Percentiles rank a stretch among this genome's conserved stretches.
Evolutionary conservation across 1,140 invertebrate species (phyloP).

Genomic region (Drosophila bipectinata): DNA sequence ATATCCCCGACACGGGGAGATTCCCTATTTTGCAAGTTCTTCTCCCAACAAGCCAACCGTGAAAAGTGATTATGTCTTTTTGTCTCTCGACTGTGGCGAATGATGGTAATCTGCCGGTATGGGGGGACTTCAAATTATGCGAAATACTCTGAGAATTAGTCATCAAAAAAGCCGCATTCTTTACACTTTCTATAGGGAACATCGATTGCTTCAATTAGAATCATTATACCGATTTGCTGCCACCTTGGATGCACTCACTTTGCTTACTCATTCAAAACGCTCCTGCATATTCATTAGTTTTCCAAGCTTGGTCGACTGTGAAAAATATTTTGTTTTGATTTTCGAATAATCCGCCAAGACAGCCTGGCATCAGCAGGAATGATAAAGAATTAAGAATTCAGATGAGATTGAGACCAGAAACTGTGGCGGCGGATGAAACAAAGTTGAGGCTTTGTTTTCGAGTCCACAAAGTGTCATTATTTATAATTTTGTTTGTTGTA

Average conservation of each 20-base stretch:
- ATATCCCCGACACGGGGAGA: neutral
- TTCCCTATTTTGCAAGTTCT: neutral
- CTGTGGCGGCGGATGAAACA: constrained; percentile 34
- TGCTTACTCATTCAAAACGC: constrained; percentile 47
- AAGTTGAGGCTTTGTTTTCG: constrained; percentile 31
- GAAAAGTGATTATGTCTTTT: neutral
- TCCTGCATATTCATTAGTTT: constrained; percentile 67
- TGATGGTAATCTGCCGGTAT: neutral
- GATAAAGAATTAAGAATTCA: constrained; percentile 11
- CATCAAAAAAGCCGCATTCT: constrained; percentile 8
- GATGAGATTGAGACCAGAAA: constrained; percentile 6
- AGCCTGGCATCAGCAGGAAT: constrained; percentile 32
- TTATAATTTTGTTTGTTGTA: constrained; percentile 19
- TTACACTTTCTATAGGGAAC: constrained; percentile 3
- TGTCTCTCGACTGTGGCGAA: neutral
- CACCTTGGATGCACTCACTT: constrained; percentile 40
- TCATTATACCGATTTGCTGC: constrained; percentile 36
- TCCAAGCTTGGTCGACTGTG: constrained; percentile 47
- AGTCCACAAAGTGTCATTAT: constrained; percentile 21
- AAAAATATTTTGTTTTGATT: constrained; percentile 49
- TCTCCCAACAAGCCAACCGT: neutral
- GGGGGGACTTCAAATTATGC: neutral
- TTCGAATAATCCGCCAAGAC: constrained; percentile 36
- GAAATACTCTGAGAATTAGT: constrained; percentile 14
- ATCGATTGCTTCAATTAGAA: constrained; percentile 48